Evolutionary conservation across 92 coral and sea anemone species (phyloP).

Genomic region (Plumapathes pennacea): DNA sequence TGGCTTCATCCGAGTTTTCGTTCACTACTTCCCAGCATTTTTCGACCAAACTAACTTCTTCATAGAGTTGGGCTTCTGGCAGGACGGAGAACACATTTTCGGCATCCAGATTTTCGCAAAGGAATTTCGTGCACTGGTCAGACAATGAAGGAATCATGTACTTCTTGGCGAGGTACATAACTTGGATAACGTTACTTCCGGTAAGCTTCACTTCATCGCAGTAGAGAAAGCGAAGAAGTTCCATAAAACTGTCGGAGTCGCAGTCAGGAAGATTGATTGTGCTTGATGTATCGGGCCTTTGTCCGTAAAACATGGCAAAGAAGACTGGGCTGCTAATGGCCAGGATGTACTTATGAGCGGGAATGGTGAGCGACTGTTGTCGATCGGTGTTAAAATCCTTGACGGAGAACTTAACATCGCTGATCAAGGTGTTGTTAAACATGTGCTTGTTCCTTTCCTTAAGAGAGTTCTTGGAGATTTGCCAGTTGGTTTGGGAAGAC

Average conservation of each 20-base stretch:
- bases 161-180: constrained; percentile 62
- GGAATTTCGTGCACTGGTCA: constrained; percentile 30
- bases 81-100: constrained; percentile 38
- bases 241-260: constrained; percentile 34
- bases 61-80: constrained; percentile 41
- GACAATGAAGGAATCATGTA: constrained; percentile 55
- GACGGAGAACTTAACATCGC: constrained; percentile 37
- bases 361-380: constrained; percentile 5
- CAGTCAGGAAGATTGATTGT: constrained; percentile 46
- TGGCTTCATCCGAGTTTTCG: constrained; percentile 17
- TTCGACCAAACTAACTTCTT: constrained; percentile 22
- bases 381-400: constrained; percentile 4
- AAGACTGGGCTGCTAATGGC: constrained; percentile 67
- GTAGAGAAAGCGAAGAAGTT: constrained; percentile 51
- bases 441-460: constrained; percentile 31
- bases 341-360: constrained; percentile 61
- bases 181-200: constrained; percentile 25
- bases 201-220: constrained; percentile 42
- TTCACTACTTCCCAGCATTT: constrained; percentile 49
- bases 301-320: constrained; percentile 64
- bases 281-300: constrained; percentile 37
- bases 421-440: constrained; percentile 38
- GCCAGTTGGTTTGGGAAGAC: no score
- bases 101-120: constrained; percentile 9
- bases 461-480: constrained; percentile 23